Conservation (phyloP, 2,888 invertebrate genomes). For the Dasysyrphus albostriatus region DNA sequence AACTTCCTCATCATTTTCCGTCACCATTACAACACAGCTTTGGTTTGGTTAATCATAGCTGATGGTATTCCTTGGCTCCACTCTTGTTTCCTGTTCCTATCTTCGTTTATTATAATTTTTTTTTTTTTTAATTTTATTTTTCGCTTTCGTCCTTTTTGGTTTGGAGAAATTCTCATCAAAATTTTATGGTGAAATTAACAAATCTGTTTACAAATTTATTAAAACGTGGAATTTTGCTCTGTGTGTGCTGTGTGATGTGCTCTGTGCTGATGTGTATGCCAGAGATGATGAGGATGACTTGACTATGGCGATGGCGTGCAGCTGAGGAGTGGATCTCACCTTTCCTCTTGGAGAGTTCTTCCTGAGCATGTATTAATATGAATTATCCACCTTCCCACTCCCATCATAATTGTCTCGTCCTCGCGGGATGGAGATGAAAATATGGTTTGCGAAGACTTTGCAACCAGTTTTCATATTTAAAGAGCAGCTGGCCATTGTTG, state of each 20-base stretch:
- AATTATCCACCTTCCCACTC: slow-evolving; percentile 1
- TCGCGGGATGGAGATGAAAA: slow-evolving; percentile 10
- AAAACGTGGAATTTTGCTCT: slow-evolving; percentile 79
- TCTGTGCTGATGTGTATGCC: slow-evolving; percentile 21
- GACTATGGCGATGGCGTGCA: slow-evolving; percentile 3
- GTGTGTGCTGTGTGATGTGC: slow-evolving; percentile 21
- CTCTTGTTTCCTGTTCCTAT: slow-evolving; percentile 30
- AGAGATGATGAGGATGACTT: slow-evolving; percentile 71
- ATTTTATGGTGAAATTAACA: slow-evolving; percentile 84
- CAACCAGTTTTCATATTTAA: slow-evolving; percentile 70
- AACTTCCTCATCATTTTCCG: slow-evolving; percentile 50
- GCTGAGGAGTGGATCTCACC: slow-evolving; percentile 67
- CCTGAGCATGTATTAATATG: slow-evolving; percentile 33
- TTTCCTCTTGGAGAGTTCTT: slow-evolving; percentile 46
- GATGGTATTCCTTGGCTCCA: slow-evolving; percentile 30
- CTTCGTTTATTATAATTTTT: slow-evolving; percentile 14
- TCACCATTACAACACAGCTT: slow-evolving; percentile 61
- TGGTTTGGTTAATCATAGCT: slow-evolving; percentile 72
- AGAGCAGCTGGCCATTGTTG: slow-evolving; percentile 58
- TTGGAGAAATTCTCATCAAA: slow-evolving; percentile 83
- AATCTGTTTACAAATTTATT: slow-evolving; percentile 84
- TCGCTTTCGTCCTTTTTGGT: slow-evolving; percentile 57
- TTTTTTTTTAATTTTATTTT: slow-evolving; percentile 24
- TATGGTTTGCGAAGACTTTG: slow-evolving; percentile 54
- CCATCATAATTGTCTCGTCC: slow-evolving; percentile 20